phyloP scores from a whole-genome alignment of 1,140 invertebrate species.

The Meloidogyne hapla region DNA sequence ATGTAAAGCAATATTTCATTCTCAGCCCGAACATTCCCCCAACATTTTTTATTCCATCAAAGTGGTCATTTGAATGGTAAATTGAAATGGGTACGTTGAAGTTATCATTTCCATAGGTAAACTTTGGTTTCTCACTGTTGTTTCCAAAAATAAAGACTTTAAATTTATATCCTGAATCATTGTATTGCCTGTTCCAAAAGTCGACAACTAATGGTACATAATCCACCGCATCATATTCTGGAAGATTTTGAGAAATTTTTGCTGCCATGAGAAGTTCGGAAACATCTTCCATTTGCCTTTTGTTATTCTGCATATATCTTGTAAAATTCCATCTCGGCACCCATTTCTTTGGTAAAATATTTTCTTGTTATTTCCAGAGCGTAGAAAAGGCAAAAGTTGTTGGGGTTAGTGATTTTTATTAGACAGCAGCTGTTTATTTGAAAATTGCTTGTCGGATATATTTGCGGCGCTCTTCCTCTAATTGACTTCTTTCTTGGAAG shows the following conservation, averaged over 20 bases:
- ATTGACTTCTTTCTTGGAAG: too few relatives aligned
- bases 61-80: background rate
- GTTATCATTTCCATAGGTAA: background rate
- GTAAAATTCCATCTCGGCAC: background rate
- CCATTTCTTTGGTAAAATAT: background rate
- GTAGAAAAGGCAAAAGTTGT: conserved; percentile 10
- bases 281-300: background rate
- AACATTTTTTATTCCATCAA: conserved; percentile 3
- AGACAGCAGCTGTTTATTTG: background rate
- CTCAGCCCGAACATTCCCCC: background rate
- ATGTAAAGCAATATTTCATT: background rate
- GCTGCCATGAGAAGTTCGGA: background rate
- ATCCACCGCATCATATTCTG: background rate
- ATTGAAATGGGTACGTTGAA: background rate
- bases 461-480: background rate
- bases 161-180: background rate
- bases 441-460: background rate
- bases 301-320: background rate
- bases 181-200: background rate
- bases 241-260: background rate
- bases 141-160: conserved; percentile 11
- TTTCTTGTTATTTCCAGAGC: background rate
- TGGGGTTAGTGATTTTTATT: background rate
- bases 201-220: background rate
- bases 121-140: background rate